Evolutionary conservation across 64 coral and sea anemone genomes (phyloP).

Genomic region (Acropora yongei): DNA sequence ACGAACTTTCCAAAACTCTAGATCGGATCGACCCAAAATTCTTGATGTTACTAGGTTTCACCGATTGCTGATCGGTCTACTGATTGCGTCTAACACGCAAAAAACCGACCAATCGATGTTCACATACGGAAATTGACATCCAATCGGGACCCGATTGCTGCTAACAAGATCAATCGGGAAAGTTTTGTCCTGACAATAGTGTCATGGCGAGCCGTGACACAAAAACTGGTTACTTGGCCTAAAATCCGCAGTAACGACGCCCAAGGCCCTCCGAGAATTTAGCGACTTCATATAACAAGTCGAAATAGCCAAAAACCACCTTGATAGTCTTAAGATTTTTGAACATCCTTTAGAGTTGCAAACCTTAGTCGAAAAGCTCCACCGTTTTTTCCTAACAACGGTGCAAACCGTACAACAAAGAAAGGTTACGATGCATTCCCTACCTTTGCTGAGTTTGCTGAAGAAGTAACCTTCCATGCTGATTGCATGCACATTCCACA

Average conservation of each 20-base stretch:
- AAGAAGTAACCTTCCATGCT: slow-evolving; percentile 60
- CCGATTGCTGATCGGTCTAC: too few relatives aligned
- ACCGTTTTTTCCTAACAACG: slow-evolving; percentile 46
- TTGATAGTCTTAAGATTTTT: slow-evolving; percentile 42
- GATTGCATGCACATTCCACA: slow-evolving; percentile 71
- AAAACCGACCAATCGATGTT: too few relatives aligned
- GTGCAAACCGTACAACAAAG: slow-evolving; percentile 61
- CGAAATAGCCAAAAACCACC: slow-evolving; percentile 30
- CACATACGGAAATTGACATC: too few relatives aligned
- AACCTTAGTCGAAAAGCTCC: slow-evolving; percentile 61
- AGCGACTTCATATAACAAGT: slow-evolving; percentile 74
- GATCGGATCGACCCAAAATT: too few relatives aligned
- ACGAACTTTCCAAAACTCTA: too few relatives aligned
- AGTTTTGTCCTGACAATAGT: too few relatives aligned
- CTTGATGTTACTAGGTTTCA: too few relatives aligned
- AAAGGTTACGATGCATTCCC: slow-evolving; percentile 52
- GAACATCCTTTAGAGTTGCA: slow-evolving; percentile 69
- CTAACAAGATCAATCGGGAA: too few relatives aligned
- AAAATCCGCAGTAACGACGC: slow-evolving; percentile 44
- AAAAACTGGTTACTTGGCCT: slow-evolving; percentile 53
- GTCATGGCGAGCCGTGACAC: too few relatives aligned
- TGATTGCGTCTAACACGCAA: too few relatives aligned
- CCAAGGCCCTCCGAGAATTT: slow-evolving; percentile 29
- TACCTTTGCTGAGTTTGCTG: slow-evolving; percentile 50
- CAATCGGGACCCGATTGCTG: too few relatives aligned